These are phyloP conservation scores for Ceyx erithaca DNA, from an alignment of 2,797 vertebrate species.

Conservation along the genomic window DNA sequence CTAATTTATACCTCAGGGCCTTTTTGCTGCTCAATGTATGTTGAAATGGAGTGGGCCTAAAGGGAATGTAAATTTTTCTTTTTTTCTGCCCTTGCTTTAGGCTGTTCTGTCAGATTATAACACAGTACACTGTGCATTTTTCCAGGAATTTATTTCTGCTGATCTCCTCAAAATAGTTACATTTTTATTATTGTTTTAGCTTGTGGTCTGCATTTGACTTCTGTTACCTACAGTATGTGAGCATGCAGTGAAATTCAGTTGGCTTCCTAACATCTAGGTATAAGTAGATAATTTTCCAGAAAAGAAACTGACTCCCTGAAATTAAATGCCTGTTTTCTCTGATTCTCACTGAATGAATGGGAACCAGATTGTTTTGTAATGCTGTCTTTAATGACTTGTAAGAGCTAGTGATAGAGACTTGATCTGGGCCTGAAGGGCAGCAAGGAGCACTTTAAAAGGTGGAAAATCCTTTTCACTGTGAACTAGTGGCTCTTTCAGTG, in stretches of 20 bases:
- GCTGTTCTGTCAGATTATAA: not conserved
- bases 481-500: not conserved
- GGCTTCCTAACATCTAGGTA: not conserved
- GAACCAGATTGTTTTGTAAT: not conserved
- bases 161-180: not conserved
- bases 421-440: not conserved
- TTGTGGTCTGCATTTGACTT: not conserved
- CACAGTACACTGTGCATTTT: not conserved
- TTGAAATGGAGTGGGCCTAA: constrained; percentile 1
- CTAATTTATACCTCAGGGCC: constrained; percentile 43
- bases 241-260: not conserved
- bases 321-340: not conserved
- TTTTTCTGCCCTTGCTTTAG: not conserved
- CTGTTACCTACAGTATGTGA: not conserved
- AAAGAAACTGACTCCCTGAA: not conserved
- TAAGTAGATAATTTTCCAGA: not conserved
- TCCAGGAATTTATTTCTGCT: not conserved
- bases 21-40: constrained; percentile 11
- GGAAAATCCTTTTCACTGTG: not conserved
- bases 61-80: not conserved
- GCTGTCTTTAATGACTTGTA: not conserved
- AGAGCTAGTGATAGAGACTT: not conserved
- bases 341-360: not conserved
- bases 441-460: not conserved
- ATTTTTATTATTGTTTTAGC: not conserved